Base-by-base conservation (phyloP, 2,888 invertebrate species). In the Pseudoips prasinana region DNA sequence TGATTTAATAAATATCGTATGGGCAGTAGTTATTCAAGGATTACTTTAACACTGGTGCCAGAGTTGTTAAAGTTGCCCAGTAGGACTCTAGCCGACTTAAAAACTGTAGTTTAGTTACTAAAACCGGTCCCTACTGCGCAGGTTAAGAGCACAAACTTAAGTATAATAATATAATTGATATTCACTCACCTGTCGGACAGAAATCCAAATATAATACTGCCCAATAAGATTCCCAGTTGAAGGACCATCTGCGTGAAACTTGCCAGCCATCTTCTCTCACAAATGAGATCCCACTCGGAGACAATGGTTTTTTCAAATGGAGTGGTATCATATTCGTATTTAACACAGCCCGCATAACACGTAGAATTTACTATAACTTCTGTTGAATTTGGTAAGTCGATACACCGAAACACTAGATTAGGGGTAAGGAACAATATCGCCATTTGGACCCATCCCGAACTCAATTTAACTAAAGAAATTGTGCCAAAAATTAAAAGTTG, bases 371-470 rank as follows among this genome's bases (percentile, higher is more conserved):
- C 68, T 0, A 73, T 56, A 1, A 47, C 36, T 1, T 49, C 49
- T 0, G 82, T 82, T 7, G 57, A 45, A 9, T 73, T 73, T 4
- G 51, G 58, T 1, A 90, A 84, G 17, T 65, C 58, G 0, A 59
- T 60, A 55, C 93, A 93, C 47, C 83, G 79, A 50, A 89, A 91
- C 0, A 75, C 70, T 0, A 91, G 74, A 4, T 90, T 91, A 0
- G 94, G 93, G 0, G 94, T 93, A 31, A 94, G 78, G 50, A 95
- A 94, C 1, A 95, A 89, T 28, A 94, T 93, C 0, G 92, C 92
- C 63, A 95, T 83, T 52, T 94, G 94, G 30, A 94, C 93, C 94
- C 94, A 95, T 3, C 94, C 94, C 0, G 94, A 92, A 0, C 94
- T 93, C 37, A 95, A 90, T 71, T 94, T 95, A 28, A 93, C 90